These are phyloP conservation scores for Mus minutoides DNA, from an alignment of 2,797 vertebrate species.

Conservation along the genomic window DNA sequence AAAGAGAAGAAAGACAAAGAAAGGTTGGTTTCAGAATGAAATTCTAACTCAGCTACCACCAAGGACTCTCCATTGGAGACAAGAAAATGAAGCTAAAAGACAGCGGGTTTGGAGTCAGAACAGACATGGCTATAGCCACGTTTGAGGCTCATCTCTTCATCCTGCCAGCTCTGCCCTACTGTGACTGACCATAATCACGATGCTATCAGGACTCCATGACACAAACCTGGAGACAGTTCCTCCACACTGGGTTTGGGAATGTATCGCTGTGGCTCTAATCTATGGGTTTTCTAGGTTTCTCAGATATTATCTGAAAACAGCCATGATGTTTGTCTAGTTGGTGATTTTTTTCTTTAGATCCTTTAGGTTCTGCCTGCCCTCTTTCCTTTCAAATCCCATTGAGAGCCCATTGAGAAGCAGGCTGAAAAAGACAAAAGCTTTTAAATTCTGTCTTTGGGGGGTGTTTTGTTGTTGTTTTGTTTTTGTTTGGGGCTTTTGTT, in stretches of 20 bases:
- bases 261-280: not conserved
- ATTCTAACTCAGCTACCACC: not conserved
- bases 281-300: constrained; percentile 13
- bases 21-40: not conserved
- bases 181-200: not conserved
- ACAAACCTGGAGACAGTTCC: not conserved
- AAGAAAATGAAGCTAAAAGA: not conserved
- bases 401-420: constrained; percentile 38
- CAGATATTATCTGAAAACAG: constrained; percentile 25
- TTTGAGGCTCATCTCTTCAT: not conserved
- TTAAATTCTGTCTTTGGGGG: not conserved
- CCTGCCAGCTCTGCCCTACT: not conserved
- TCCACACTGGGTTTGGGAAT: not conserved
- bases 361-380: not conserved
- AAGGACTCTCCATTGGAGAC: not conserved
- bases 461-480: not conserved
- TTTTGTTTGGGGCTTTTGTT: not conserved
- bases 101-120: not conserved
- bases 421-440: not conserved
- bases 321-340: constrained; percentile 12
- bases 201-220: not conserved
- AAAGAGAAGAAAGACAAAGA: not conserved
- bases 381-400: constrained; percentile 44
- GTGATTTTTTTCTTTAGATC: not conserved
- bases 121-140: not conserved